Base-by-base conservation (phyloP, 2,888 invertebrate genomes). In the Megaustenia siamemsis region DNA sequence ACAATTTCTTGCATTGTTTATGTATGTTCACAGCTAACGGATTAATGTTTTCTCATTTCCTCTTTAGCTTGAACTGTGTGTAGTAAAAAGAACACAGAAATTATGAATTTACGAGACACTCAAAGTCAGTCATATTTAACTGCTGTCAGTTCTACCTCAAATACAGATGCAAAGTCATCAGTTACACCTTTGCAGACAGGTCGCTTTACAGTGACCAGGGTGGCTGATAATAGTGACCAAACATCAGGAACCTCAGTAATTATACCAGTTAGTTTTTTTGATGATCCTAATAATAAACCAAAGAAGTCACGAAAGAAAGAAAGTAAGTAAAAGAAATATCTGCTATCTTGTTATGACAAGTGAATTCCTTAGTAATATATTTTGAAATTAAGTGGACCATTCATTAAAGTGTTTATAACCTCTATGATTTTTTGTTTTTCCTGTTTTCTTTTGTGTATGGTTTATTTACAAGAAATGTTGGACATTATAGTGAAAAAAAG, bases 201-300 rank as follows among this genome's bases (percentile, higher is more conserved):
- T 40, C 80, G 69, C 3, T 69, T 69, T 40, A 24, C 8, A 10
- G 69, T 69, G 10, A 49, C 68, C 68, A 68, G 32, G 69, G 68
- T 80, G 32, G 5, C 5, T 4, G 53, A 69, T 1, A 1, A 15
- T 15, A 45, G 24, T 49, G 21, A 40, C 18, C 0, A 10, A 12
- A 8, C 63, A 45, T 5, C 21, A 53, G 3, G 24, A 45, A 49
- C 3, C 18, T 69, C 80, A 5, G 15, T 68, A 28, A n/a, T 80
- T n/a, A 12, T 80, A 0, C 80, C 80, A 0, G 15, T 69, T n/a
- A 80, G 80, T 53, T 53, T 80, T 35, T 80, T 80, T 49, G 80
- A 80, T 53, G 53, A 69, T 15, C 49, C 32, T 12, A 1, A 49
- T 4, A 32, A 28, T 49, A 18, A 32, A 18, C 18, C 18, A 73